Evolutionary conservation across 1,140 invertebrate genomes (phyloP).

Genomic region (Calosoma granatense): DNA sequence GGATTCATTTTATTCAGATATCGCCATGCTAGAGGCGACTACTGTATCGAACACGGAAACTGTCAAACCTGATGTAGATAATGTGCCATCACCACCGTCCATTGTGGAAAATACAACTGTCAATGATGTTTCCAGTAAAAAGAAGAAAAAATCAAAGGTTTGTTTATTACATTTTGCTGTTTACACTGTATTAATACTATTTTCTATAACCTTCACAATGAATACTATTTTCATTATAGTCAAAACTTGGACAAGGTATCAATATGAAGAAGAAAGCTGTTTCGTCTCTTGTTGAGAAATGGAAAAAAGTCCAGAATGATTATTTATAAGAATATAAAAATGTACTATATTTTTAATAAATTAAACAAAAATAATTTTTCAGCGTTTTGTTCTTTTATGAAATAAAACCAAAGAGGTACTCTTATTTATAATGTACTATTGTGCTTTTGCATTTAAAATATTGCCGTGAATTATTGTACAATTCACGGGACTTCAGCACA

Average conservation of each 20-base stretch:
- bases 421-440: too few species aligned
- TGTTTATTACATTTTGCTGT: constrained; percentile 4
- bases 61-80: constrained; percentile 5
- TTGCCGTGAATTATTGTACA: too few species aligned
- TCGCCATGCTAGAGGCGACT: constrained; percentile 42
- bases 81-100: constrained; percentile 14
- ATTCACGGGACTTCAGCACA: too few species aligned
- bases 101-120: neutral
- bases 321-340: constrained; percentile 29
- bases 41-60: constrained; percentile 20
- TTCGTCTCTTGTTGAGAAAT: constrained; percentile 59
- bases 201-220: constrained; percentile 1
- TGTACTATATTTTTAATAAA: constrained; percentile 15
- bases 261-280: constrained; percentile 63
- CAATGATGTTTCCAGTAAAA: constrained; percentile 29
- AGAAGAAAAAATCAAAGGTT: constrained; percentile 42
- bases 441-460: too few species aligned
- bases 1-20: constrained; percentile 50
- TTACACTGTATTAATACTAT: constrained; percentile 11
- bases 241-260: constrained; percentile 45
- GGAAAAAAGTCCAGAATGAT: constrained; percentile 60
- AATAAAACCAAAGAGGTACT: too few species aligned
- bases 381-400: too few species aligned
- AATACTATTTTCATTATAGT: constrained; percentile 30
- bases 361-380: too few species aligned